phyloP scores from a whole-genome alignment of 2,797 vertebrate genomes.

The Eutrigla gurnardus region DNA sequence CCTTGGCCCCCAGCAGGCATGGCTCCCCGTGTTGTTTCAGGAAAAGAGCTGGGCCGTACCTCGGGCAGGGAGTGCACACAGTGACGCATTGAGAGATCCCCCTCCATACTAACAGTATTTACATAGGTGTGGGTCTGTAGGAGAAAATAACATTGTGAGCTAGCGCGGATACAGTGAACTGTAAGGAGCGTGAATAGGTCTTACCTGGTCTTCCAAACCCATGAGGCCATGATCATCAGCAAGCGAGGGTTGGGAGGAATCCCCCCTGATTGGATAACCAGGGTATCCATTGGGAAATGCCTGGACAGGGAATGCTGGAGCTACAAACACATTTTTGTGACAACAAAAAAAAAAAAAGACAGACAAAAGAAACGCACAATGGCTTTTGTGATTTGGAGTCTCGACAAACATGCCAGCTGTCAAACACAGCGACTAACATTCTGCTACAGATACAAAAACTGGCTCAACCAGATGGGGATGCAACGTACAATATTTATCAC shows the following conservation, averaged over 20 bases:
- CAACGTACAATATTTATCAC: too few relatives aligned
- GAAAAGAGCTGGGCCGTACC: conserved; percentile 86
- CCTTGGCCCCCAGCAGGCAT: conserved; percentile 77
- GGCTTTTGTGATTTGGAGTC: background rate
- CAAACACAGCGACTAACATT: too few relatives aligned
- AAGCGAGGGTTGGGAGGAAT: conserved; percentile 89
- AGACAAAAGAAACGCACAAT: background rate
- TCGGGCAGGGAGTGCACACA: conserved; percentile 94
- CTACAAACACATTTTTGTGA: conserved; percentile 74
- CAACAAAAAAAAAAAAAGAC: conserved; percentile 11
- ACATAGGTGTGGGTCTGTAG: conserved; percentile 97
- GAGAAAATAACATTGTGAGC: conserved; percentile 11
- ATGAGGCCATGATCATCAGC: conserved; percentile 93
- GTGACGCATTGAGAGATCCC: conserved; percentile 90
- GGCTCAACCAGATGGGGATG: too few relatives aligned
- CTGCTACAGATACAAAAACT: background rate
- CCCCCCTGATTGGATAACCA: conserved; percentile 90
- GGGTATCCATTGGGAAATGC: conserved; percentile 95
- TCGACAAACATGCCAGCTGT: background rate
- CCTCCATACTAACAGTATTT: conserved; percentile 93
- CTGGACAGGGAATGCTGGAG: conserved; percentile 90
- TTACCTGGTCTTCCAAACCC: conserved; percentile 94
- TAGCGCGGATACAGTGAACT: background rate
- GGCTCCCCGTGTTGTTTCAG: conserved; percentile 81
- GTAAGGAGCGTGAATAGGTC: background rate